Percentiles rank a stretch among this genome's conserved stretches.
Evolutionary conservation across 2,888 invertebrate species (phyloP).

Genomic region (Agrochola lota): DNA sequence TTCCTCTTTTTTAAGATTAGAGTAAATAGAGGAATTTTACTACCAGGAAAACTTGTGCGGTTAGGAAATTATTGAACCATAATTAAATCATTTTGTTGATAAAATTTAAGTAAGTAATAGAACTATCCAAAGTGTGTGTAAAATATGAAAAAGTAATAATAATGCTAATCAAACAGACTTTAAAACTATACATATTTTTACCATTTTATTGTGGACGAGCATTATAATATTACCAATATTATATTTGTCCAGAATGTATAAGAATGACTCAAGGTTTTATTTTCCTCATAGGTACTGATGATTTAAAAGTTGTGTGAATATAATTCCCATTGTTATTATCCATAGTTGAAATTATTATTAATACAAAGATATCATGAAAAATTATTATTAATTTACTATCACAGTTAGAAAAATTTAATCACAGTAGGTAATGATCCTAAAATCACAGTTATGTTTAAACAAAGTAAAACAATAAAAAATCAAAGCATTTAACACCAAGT

Average conservation of each 20-base stretch:
- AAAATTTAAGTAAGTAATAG: not conserved
- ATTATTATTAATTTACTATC: not conserved
- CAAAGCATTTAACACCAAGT: slow-evolving; percentile 22
- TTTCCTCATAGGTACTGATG: not conserved
- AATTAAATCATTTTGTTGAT: not conserved
- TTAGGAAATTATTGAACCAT: not conserved
- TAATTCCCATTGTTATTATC: not conserved
- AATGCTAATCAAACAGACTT: not conserved
- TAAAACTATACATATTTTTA: not conserved
- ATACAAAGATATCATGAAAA: not conserved
- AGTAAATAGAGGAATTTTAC: not conserved
- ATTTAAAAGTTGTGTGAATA: not conserved
- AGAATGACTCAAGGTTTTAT: not conserved
- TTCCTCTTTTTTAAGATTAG: not conserved
- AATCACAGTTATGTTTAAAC: not conserved
- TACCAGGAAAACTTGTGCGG: not conserved
- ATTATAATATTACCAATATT: slow-evolving; percentile 6
- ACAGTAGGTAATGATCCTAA: not conserved
- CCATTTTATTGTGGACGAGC: not conserved
- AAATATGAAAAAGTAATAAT: not conserved
- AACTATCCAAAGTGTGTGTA: not conserved
- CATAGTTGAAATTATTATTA: not conserved
- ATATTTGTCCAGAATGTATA: not conserved
- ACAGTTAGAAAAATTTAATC: not conserved
- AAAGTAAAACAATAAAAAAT: slow-evolving; percentile 24